A percentile compares a stretch with the other conserved stretches of the same genome.
Evolutionary conservation across 2,797 vertebrate genomes (phyloP).

Genomic region (Cyprinella venusta): DNA sequence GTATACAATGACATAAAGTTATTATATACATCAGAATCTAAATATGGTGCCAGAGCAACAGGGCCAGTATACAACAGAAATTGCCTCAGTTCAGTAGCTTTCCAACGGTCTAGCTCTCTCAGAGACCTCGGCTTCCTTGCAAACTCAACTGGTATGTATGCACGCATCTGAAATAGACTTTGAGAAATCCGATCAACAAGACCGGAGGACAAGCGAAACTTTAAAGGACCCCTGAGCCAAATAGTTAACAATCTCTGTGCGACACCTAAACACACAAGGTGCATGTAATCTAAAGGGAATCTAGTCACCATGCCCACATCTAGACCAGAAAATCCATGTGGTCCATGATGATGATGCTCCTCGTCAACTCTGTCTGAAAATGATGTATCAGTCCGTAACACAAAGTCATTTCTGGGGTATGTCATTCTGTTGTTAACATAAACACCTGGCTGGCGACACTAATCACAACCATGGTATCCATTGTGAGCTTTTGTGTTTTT

Average conservation of each 20-base stretch:
- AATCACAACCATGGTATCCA: not conserved
- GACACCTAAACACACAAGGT: conserved; percentile 8
- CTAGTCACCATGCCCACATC: conserved; percentile 15
- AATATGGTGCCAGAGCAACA: conserved; percentile 18
- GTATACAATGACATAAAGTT: not conserved
- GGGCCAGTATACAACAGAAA: not conserved
- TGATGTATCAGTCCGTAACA: not conserved
- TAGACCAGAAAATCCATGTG: conserved; percentile 8
- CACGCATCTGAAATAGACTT: not conserved
- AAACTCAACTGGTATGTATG: conserved; percentile 14
- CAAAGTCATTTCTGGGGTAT: conserved; percentile 5
- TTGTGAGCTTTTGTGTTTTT: conserved; percentile 5
- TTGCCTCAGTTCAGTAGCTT: not conserved
- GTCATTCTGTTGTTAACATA: conserved; percentile 2
- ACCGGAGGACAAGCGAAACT: conserved; percentile 10
- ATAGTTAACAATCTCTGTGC: not conserved
- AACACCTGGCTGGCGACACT: not conserved
- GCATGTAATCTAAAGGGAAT: conserved; percentile 6
- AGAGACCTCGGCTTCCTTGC: conserved; percentile 3
- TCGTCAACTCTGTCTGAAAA: not conserved
- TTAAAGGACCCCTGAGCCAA: conserved; percentile 14
- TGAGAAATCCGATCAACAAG: not conserved
- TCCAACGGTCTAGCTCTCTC: not conserved
- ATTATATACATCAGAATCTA: conserved; percentile 16
- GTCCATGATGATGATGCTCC: conserved; percentile 23